phyloP scores from a whole-genome alignment of 2,113 vertebrate species.

The Mirza zaza region DNA sequence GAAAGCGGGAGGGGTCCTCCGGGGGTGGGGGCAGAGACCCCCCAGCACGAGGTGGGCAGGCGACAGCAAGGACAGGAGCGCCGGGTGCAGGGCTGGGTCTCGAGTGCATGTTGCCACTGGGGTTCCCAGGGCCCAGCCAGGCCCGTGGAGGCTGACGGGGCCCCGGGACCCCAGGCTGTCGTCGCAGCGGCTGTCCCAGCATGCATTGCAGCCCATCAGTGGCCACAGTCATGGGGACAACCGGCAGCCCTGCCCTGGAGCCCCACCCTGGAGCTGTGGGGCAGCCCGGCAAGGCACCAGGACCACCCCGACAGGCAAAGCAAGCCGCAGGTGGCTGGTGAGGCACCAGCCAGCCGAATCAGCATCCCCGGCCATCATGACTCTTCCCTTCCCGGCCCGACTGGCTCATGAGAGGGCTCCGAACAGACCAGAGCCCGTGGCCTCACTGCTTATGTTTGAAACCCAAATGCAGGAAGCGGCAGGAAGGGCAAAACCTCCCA shows the following conservation, averaged over 20 bases:
- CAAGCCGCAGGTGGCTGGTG: rapidly evolving
- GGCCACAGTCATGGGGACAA: rapidly evolving
- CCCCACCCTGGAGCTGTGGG: background rate
- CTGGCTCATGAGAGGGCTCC: rapidly evolving
- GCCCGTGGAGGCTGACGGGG: background rate
- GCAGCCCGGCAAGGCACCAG: rapidly evolving
- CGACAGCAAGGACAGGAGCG: background rate
- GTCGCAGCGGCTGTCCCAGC: rapidly evolving
- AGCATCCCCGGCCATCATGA: rapidly evolving
- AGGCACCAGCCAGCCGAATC: rapidly evolving
- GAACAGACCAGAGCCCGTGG: rapidly evolving
- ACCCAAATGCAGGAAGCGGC: background rate
- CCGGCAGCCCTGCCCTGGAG: background rate
- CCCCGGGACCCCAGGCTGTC: background rate
- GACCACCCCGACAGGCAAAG: background rate
- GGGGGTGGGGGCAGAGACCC: background rate
- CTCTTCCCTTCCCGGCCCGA: rapidly evolving
- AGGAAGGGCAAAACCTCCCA: too few species aligned
- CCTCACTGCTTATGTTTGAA: rapidly evolving
- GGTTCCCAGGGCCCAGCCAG: rapidly evolving
- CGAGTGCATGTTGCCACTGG: rapidly evolving
- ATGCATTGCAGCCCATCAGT: rapidly evolving
- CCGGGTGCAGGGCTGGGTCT: rapidly evolving
- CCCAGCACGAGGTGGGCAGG: background rate
- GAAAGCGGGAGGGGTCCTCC: background rate